phyloP scores from a whole-genome alignment of 2,113 vertebrate species.

The Grantiella picta region DNA sequence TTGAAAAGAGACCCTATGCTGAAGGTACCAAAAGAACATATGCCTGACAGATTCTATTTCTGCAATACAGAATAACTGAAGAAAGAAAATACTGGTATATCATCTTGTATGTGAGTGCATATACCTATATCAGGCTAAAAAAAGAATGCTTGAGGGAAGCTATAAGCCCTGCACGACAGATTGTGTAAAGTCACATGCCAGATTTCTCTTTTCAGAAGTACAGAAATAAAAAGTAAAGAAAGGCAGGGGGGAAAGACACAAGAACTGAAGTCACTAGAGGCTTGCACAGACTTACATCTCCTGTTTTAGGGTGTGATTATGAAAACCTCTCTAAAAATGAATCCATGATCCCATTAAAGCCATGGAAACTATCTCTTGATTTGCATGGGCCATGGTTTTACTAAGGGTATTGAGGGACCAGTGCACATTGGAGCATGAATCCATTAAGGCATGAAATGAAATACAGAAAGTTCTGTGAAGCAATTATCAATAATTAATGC shows the following conservation, averaged over 20 bases:
- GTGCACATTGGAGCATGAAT: not conserved
- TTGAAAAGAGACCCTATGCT: not conserved
- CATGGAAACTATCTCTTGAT: not conserved
- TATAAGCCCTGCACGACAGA: not conserved
- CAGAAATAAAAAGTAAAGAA: not conserved
- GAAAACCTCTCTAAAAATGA: not conserved
- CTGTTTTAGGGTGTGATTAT: not conserved
- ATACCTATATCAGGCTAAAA: not conserved
- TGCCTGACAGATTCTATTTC: not conserved
- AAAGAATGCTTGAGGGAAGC: not conserved
- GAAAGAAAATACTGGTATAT: not conserved
- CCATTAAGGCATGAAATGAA: not conserved
- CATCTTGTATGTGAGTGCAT: not conserved
- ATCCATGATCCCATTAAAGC: not conserved
- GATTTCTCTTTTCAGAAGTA: not conserved
- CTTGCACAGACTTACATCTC: not conserved
- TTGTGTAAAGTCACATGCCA: not conserved
- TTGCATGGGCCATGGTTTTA: not conserved
- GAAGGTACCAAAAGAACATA: not conserved
- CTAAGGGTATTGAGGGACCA: not conserved
- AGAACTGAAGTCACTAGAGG: not conserved
- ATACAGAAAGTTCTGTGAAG: not conserved
- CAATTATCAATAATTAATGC: not conserved
- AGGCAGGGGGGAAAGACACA: fast-evolving
- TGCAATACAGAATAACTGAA: not conserved